Evolutionary conservation across 2,888 invertebrate species (phyloP).

Genomic region (Sarcophaga subvicina): DNA sequence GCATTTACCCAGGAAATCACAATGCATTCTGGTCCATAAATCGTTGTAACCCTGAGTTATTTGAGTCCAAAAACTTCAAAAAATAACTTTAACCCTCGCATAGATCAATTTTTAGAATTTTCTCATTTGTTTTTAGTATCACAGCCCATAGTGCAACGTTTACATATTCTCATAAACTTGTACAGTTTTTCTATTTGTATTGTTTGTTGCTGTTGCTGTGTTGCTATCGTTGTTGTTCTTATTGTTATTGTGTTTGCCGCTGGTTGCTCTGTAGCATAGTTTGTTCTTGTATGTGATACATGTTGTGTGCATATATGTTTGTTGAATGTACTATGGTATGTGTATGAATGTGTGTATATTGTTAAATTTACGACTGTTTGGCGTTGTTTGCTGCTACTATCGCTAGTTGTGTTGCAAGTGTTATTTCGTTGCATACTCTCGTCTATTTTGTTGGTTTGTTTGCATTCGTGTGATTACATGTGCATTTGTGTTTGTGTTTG

Average conservation of each 20-base stretch:
- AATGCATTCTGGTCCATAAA: no score
- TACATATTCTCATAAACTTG: background rate
- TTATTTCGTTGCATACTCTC: slow-evolving; percentile 31
- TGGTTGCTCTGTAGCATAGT: background rate
- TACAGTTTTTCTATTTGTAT: background rate
- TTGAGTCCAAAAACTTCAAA: no score
- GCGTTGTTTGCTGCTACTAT: slow-evolving; percentile 58
- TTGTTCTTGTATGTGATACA: background rate
- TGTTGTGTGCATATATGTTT: no score
- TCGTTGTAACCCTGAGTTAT: no score
- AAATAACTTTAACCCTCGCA: no score
- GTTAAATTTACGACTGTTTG: slow-evolving; percentile 67
- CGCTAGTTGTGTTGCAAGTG: slow-evolving; percentile 60
- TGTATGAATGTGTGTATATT: slow-evolving; percentile 52
- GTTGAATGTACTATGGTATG: slow-evolving; percentile 26
- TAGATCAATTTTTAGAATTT: no score
- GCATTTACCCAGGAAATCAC: no score
- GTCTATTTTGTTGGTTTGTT: slow-evolving; percentile 30
- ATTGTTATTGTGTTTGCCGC: background rate
- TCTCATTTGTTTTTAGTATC: no score
- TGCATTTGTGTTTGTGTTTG: slow-evolving; percentile 31
- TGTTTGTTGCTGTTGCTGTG: background rate
- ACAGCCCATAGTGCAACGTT: background rate
- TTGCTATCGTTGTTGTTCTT: no score
- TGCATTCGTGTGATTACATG: background rate